Percentiles rank a stretch among this genome's conserved stretches.
phyloP scores from a whole-genome alignment of 2,797 vertebrate species.

The Ibycter americanus region DNA sequence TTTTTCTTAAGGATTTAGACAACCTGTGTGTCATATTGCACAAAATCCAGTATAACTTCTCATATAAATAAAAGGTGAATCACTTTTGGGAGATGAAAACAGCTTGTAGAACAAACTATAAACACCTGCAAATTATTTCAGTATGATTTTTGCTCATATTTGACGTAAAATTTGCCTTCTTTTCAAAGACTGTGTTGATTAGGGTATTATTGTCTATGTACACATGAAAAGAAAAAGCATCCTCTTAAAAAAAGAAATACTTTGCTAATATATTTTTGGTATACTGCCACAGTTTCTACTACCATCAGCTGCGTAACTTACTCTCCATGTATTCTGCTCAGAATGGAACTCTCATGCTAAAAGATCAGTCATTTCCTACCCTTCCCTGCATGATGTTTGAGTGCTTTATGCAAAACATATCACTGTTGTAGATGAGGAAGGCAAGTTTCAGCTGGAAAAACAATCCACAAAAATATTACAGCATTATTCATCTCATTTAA shows the following conservation, averaged over 20 bases:
- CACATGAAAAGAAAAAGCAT: neutral
- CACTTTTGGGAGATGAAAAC: conserved; percentile 16
- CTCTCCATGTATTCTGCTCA: neutral
- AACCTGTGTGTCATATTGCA: neutral
- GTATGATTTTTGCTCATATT: neutral
- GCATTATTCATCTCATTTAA: conserved; percentile 67
- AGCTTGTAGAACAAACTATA: neutral
- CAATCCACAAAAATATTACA: conserved; percentile 48
- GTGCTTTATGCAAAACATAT: conserved; percentile 47
- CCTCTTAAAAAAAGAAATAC: neutral
- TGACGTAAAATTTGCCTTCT: neutral
- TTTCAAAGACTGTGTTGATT: neutral
- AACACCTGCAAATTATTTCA: neutral
- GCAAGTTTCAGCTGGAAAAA: conserved; percentile 55
- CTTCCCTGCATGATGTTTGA: conserved; percentile 2
- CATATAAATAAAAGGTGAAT: conserved; percentile 46
- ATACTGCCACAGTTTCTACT: neutral
- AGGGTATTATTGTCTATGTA: neutral
- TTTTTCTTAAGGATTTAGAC: conserved; percentile 12
- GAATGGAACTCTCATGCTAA: neutral
- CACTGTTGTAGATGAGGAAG: conserved; percentile 5
- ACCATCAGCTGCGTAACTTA: neutral
- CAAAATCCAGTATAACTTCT: conserved; percentile 31
- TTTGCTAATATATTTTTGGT: conserved; percentile 1
- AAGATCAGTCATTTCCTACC: conserved; percentile 27